Conservation (phyloP, 2,797 vertebrate species). For the Arctocebus calabarensis region DNA sequence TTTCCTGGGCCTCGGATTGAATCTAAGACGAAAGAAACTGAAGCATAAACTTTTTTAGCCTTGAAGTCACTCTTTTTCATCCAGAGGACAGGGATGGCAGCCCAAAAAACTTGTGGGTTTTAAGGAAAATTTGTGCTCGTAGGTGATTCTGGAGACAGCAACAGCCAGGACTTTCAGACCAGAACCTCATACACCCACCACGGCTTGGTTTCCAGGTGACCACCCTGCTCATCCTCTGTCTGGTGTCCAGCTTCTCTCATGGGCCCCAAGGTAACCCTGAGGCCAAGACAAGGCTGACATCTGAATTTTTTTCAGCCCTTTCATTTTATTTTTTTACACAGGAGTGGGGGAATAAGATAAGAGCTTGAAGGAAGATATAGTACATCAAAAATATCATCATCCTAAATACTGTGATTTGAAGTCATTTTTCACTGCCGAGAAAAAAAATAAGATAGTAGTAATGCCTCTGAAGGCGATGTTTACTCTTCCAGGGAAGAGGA, state of each 20-base stretch:
- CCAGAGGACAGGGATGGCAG: background rate
- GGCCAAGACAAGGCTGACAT: background rate
- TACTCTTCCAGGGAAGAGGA: conserved; percentile 72
- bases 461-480: conserved; percentile 75
- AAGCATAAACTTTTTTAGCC: background rate
- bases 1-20: background rate
- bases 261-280: background rate
- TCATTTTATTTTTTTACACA: background rate
- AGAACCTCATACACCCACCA: background rate
- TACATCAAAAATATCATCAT: conserved; percentile 67
- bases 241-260: background rate
- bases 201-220: background rate
- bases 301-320: background rate
- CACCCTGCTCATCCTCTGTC: background rate
- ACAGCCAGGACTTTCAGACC: background rate
- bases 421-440: conserved; percentile 74
- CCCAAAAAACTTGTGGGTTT: background rate
- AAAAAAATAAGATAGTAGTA: conserved; percentile 60
- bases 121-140: background rate
- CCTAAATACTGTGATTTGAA: conserved; percentile 74
- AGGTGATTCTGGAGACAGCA: background rate
- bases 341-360: conserved; percentile 4
- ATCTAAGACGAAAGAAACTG: background rate
- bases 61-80: background rate
- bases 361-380: conserved; percentile 37